These are phyloP conservation scores for Platycnemis pennipes DNA, from an alignment of 2,888 invertebrate species.

Conservation along the genomic window DNA sequence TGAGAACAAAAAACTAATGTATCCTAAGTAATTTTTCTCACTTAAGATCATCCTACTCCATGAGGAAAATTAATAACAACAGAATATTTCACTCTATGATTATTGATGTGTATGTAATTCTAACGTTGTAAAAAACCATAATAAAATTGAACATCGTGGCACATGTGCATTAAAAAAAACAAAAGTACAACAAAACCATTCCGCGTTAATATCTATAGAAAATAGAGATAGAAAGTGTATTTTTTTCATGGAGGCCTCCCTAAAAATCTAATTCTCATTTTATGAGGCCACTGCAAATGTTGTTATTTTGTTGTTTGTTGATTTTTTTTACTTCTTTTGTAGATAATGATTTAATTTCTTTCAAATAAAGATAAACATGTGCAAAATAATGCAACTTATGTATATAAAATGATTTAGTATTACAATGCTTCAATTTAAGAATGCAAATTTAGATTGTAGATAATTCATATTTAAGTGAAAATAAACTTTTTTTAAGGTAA, in stretches of 20 bases:
- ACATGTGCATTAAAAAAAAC: background rate
- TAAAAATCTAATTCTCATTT: background rate
- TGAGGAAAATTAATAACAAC: background rate
- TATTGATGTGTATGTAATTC: background rate
- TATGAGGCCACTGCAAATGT: constrained; percentile 35
- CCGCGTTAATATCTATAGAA: background rate
- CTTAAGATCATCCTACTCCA: background rate
- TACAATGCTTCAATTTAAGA: constrained; percentile 58
- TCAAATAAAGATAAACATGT: constrained; percentile 47
- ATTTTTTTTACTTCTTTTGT: constrained; percentile 66
- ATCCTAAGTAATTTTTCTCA: background rate
- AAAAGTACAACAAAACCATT: background rate
- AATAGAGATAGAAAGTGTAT: background rate
- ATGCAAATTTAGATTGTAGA: constrained; percentile 51
- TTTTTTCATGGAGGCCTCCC: background rate
- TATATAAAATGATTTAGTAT: constrained; percentile 64
- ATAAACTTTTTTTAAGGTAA: constrained; percentile 38
- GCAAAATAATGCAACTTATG: constrained; percentile 28
- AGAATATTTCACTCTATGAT: background rate
- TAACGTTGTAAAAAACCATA: background rate
- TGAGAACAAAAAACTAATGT: constrained; percentile 5
- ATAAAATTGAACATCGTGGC: background rate
- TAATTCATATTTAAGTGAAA: constrained; percentile 54
- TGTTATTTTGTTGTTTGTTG: constrained; percentile 65
- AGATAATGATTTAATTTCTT: constrained; percentile 54